Conservation (phyloP, 2,888 invertebrate genomes). For the Drosophila koepferae region DNA sequence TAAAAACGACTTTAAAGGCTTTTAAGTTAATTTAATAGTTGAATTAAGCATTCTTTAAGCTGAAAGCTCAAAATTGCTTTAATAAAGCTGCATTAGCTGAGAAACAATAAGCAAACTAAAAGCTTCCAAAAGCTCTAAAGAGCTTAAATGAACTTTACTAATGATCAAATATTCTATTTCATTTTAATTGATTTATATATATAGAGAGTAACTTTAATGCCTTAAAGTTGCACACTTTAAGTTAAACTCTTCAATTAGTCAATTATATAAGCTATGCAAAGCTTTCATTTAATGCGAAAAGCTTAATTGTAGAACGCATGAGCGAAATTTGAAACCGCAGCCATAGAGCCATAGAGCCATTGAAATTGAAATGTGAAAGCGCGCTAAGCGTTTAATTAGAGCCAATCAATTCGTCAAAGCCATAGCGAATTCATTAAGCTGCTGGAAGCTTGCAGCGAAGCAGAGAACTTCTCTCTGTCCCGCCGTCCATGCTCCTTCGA, state of each 20-base stretch:
- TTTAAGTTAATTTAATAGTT: not conserved
- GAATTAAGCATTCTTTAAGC: not conserved
- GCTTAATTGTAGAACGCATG: not conserved
- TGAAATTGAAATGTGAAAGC: slow-evolving; percentile 16
- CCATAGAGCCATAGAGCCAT: not conserved
- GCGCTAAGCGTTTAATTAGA: slow-evolving; percentile 27
- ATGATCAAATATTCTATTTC: too few relatives aligned
- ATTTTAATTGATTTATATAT: too few relatives aligned
- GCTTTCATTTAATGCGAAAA: not conserved
- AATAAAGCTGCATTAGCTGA: too few relatives aligned
- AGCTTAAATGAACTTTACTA: too few relatives aligned
- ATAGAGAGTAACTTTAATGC: too few relatives aligned
- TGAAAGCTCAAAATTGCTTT: too few relatives aligned
- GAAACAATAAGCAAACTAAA: too few relatives aligned
- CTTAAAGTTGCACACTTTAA: not conserved
- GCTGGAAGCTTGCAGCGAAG: not conserved
- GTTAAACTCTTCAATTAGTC: not conserved
- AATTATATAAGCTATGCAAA: not conserved
- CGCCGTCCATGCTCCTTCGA: not conserved
- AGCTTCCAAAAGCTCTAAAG: too few relatives aligned
- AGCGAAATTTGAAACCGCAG: not conserved
- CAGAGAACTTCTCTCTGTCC: not conserved
- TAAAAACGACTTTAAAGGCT: not conserved
- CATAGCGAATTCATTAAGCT: slow-evolving; percentile 19
- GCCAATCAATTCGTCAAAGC: slow-evolving; percentile 13